Percentiles rank a stretch among this genome's conserved stretches.
phyloP scores from a whole-genome alignment of 2,113 vertebrate genomes.

The Marmota monax region DNA sequence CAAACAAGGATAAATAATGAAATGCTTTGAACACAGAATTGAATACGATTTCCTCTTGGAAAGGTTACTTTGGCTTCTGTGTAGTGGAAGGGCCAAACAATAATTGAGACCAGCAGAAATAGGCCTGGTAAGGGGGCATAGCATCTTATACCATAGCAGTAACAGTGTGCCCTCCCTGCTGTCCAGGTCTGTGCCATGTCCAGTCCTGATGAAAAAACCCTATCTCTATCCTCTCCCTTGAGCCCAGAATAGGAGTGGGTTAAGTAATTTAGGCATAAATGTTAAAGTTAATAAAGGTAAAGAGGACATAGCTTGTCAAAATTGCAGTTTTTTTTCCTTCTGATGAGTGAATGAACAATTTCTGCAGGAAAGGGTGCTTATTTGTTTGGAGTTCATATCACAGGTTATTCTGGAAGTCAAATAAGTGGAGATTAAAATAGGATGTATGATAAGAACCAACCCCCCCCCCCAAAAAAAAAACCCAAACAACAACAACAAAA shows the following conservation, averaged over 20 bases:
- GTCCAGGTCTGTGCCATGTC: neutral
- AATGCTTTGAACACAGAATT: neutral
- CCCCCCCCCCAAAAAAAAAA: neutral
- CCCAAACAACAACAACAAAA: neutral
- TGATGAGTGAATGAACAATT: too few relatives aligned
- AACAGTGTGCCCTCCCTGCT: rapidly evolving
- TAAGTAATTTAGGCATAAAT: neutral
- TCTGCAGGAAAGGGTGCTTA: neutral
- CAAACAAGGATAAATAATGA: neutral
- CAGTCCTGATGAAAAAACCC: neutral
- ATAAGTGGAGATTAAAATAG: conserved; percentile 19
- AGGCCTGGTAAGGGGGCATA: neutral
- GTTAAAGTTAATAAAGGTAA: conserved; percentile 20
- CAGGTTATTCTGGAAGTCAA: neutral
- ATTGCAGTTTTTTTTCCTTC: neutral
- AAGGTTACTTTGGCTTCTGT: neutral
- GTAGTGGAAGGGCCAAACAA: neutral
- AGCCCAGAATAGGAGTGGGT: too few relatives aligned
- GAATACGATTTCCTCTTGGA: neutral
- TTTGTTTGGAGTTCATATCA: neutral
- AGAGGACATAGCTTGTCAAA: neutral
- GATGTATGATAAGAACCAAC: neutral
- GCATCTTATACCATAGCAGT: too few relatives aligned
- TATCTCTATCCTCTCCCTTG: neutral
- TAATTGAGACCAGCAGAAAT: neutral